phyloP scores from a whole-genome alignment of 2,888 invertebrate genomes.

The Tenthredo scrophulariae region DNA sequence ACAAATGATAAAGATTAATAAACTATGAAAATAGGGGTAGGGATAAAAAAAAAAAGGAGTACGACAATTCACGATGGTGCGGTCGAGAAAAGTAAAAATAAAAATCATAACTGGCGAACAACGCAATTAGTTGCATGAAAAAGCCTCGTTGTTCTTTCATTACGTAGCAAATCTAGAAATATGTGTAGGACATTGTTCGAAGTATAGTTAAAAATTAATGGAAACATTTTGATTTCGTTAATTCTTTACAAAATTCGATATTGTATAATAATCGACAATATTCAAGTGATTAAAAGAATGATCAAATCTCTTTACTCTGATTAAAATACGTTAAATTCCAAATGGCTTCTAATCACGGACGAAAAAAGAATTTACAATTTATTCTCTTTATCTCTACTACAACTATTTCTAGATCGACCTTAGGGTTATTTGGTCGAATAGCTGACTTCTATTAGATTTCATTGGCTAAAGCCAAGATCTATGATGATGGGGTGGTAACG shows the following conservation, averaged over 20 bases:
- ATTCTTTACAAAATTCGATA: constrained; percentile 15
- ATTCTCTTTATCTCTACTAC: neutral
- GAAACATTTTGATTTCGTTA: constrained; percentile 15
- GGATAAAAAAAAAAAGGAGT: neutral
- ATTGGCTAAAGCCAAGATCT: constrained; percentile 76
- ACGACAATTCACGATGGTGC: constrained; percentile 5
- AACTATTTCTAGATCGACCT: constrained; percentile 38
- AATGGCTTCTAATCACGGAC: constrained; percentile 18
- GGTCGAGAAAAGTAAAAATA: neutral
- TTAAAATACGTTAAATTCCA: neutral
- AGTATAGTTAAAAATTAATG: neutral
- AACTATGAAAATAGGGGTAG: constrained; percentile 6
- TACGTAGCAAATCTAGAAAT: constrained; percentile 30
- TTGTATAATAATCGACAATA: neutral
- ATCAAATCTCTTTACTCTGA: neutral
- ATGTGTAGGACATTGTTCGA: neutral
- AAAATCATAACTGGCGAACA: neutral
- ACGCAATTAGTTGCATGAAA: neutral
- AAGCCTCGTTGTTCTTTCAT: neutral
- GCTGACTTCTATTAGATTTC: constrained; percentile 58
- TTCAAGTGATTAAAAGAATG: neutral
- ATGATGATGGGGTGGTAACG: constrained; percentile 75
- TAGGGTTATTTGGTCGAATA: constrained; percentile 44
- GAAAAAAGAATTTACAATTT: neutral
- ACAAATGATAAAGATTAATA: constrained; percentile 17